phyloP scores from a whole-genome alignment of 1,140 invertebrate genomes.

The Andrena cerasifolii region DNA sequence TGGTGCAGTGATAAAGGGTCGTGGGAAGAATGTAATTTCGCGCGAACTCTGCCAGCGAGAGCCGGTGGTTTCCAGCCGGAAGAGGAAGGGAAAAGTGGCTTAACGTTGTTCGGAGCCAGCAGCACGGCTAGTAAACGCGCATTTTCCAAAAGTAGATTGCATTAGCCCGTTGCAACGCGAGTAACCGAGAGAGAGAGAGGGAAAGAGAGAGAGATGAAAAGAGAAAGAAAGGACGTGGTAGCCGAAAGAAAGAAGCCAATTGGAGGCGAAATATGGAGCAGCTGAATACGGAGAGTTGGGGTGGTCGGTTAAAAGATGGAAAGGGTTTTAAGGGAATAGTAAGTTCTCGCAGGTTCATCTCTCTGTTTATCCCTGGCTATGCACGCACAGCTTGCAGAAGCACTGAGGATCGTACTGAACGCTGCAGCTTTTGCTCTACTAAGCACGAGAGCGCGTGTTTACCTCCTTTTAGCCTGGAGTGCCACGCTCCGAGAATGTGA shows the following conservation, averaged over 20 bases:
- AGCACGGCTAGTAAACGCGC: background rate
- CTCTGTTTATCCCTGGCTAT: conserved; percentile 40
- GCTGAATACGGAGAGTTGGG: background rate
- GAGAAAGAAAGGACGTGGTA: background rate
- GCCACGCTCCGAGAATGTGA: conserved; percentile 62
- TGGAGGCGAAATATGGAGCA: background rate
- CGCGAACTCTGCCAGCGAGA: background rate
- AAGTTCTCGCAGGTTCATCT: conserved; percentile 38
- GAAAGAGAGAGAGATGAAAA: background rate
- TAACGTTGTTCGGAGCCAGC: background rate
- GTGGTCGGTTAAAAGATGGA: background rate
- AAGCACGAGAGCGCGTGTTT: conserved; percentile 63
- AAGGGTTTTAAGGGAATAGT: background rate
- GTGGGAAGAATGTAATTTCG: conserved; percentile 36
- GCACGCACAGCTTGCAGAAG: conserved; percentile 41
- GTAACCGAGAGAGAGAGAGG: background rate
- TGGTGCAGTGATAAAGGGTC: background rate
- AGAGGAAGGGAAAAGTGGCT: background rate
- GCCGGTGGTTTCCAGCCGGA: background rate
- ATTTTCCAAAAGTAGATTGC: conserved; percentile 21
- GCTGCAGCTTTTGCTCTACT: conserved; percentile 48
- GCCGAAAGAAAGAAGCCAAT: background rate
- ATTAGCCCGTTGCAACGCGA: background rate
- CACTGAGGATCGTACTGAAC: conserved; percentile 33
- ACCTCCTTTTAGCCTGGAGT: conserved; percentile 68